Base-by-base conservation (phyloP, 2,797 vertebrate genomes). In the Syngnathus acus region DNA sequence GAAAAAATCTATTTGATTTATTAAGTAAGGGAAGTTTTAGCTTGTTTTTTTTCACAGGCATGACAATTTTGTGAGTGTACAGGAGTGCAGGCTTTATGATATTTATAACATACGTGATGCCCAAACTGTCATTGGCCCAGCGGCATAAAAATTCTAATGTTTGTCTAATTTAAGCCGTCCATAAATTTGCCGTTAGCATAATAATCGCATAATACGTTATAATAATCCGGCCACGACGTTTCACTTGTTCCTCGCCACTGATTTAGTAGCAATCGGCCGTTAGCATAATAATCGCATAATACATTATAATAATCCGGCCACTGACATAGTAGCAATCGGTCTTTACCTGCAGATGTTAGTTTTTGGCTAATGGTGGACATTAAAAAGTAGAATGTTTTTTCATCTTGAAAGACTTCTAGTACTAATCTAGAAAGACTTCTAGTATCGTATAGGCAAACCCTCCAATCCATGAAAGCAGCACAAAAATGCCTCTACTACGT, bases 401-500 rank as follows among this genome's bases (percentile, higher is more conserved):
- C 21, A 26, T 21, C 53, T 54, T 54, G 10, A 54, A 54, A 51
- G 48, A 51, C 50, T n/a, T 26, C 11, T 23, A 54, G 53, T 54
- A 54, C 32, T 32, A 32, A 26, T 21, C 53, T 54, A 26, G 10
- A 54, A 54, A 51, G 48, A 51, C 50, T 9, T 26, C 11, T 23
- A 54, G 53, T 54, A 54, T 54, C 53, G 26, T 6, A 11, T 54
- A 54, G 14, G 53, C 21, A 54, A 37, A 57, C 26, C 32, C 26
- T 17, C 55, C 37, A 57, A 57, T 57, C 55, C 26, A 37, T 17
- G 55, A 57, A 57, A 57, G 55, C 55, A 6, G 26, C 55, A 57
- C 55, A 57, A 0, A 57, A 57, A 57, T 26, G 26, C 55, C 14
- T 9, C 32, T 2, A 16, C 55, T 17, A 16, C 55, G 37, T 26